Evolutionary conservation across 1,140 invertebrate genomes (phyloP), one percentile per base, ranked within the genome.

Genomic region (Batillaria attramentaria): DNA sequence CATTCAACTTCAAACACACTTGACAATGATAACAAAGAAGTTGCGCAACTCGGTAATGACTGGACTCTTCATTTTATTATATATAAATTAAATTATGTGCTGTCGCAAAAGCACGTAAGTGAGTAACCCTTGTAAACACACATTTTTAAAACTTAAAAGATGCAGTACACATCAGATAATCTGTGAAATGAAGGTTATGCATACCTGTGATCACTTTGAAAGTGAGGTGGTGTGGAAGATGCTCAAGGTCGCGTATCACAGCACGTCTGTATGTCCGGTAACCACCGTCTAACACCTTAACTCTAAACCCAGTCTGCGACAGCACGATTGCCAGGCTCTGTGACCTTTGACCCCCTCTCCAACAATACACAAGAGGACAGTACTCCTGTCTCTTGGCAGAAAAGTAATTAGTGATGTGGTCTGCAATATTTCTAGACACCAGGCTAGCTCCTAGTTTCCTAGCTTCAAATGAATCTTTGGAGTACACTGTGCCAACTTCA

Each of bases 321-420:
- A 85, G 60, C 24, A 85, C 80, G 2, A 78, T 74, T 0, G 80
- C 82, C 31, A 85, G 62, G 70, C 78, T 80, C n/a, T 54, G 60
- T 72, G 84, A 85, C 74, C 82, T 77, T 41, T 83, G 82, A 69
- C 84, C 84, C 65, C 84, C 84, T 50, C 82, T 62, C 78, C 77
- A 82, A 75, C 84, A 85, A 72, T 85, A 85, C 20, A 85, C 60
- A 31, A 85, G 39, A 31, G 84, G 84, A 8, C 24, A 60, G 46
- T 83, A 85, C 18, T 80, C 69, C 37, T 78, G 43, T 37, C 60
- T 65, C 81, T 85, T 85, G 41, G 76, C 42, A 20, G 43, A 57
- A 46, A 85, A 69, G 75, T 85, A 73, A 10, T 68, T 50, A 1
- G 80, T 54, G 42, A 85, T 72, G 43, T 79, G 75, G 16, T 79